phyloP scores from a whole-genome alignment of 2,113 vertebrate species.

The Gopherus evgoodei region DNA sequence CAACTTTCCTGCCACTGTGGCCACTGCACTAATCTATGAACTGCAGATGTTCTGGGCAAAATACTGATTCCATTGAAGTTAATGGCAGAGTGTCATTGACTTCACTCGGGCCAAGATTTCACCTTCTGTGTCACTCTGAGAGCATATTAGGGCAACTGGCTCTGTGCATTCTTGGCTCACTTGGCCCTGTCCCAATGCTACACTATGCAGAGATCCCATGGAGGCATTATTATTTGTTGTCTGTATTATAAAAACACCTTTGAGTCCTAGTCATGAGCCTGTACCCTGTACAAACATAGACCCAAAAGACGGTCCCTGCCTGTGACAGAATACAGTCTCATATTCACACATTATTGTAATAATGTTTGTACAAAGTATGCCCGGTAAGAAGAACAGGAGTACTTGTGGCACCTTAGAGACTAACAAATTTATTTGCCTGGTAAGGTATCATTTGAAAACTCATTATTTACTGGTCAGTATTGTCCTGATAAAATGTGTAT shows the following conservation, averaged over 20 bases:
- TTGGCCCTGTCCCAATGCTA: neutral
- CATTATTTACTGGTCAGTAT: neutral
- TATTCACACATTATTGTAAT: neutral
- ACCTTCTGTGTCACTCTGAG: neutral
- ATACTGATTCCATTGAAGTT: neutral
- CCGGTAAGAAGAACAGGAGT: neutral
- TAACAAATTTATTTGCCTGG: too few species aligned
- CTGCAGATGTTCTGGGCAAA: neutral
- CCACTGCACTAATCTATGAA: rapidly evolving
- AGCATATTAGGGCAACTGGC: neutral
- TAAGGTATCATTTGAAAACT: neutral
- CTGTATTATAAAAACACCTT: neutral
- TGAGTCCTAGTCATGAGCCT: neutral
- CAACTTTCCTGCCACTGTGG: neutral
- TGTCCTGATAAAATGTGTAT: neutral
- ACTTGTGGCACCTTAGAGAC: too few species aligned
- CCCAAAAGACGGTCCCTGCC: neutral
- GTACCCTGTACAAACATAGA: neutral
- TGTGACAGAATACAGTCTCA: neutral
- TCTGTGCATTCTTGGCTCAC: neutral
- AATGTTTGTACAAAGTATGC: neutral
- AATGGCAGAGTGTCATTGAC: rapidly evolving
- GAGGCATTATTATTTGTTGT: neutral
- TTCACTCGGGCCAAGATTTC: neutral
- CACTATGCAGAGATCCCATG: neutral